These are phyloP conservation scores for Schizopygopsis malacanthus DNA, from an alignment of 2,797 vertebrate genomes.

Conservation along the genomic window DNA sequence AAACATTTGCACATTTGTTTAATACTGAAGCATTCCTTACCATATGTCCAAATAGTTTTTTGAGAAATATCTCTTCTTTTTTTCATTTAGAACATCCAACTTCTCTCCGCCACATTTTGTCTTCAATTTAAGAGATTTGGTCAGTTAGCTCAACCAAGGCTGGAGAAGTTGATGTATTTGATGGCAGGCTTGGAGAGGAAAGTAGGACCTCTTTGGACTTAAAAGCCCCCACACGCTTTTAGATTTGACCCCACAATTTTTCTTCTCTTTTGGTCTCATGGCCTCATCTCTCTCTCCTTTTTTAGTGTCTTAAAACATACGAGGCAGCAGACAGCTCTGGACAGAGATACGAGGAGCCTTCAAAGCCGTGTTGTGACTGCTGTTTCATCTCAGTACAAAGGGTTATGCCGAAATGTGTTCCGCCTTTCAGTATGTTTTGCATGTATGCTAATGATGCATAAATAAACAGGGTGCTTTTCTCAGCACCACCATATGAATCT, in stretches of 20 bases:
- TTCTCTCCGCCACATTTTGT: constrained; percentile 27
- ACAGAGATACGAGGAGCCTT: constrained; percentile 63
- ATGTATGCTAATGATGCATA: constrained; percentile 67
- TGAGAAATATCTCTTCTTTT: background rate
- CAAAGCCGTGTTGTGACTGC: constrained; percentile 64
- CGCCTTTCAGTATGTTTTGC: constrained; percentile 60
- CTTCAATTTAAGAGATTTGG: constrained; percentile 54
- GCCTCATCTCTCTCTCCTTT: constrained; percentile 50
- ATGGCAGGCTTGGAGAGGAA: constrained; percentile 58
- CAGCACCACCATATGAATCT: constrained; percentile 43
- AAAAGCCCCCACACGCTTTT: constrained; percentile 71
- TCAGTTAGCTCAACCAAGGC: constrained; percentile 55
- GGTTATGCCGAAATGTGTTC: constrained; percentile 63
- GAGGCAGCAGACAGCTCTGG: constrained; percentile 61
- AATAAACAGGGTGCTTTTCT: constrained; percentile 59
- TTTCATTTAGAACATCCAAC: constrained; percentile 24
- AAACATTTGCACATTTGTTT: background rate
- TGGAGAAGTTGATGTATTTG: constrained; percentile 62
- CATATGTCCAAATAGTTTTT: background rate
- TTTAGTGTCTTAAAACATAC: constrained; percentile 64
- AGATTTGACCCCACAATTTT: constrained; percentile 69
- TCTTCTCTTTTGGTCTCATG: constrained; percentile 54
- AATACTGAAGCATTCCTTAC: background rate
- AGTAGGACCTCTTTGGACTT: constrained; percentile 65
- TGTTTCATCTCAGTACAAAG: constrained; percentile 65